Conservation (phyloP, 23 tunicate genomes). For the Diplosoma virens region DNA sequence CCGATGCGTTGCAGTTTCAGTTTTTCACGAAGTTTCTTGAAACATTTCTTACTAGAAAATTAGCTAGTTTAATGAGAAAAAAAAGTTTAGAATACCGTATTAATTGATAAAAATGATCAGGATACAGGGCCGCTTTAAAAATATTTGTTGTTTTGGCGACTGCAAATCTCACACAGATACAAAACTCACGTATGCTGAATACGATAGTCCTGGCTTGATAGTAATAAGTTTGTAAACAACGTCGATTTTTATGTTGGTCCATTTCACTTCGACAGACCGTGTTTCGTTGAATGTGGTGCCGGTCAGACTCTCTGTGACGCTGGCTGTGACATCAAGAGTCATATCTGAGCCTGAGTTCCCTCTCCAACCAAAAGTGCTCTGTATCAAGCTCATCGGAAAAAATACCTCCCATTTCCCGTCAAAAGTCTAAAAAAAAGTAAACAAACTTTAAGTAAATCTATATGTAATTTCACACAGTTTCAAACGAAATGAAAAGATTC, state of each 20-base stretch:
- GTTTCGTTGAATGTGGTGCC: slow-evolving; percentile 40
- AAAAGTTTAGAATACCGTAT: too few species aligned
- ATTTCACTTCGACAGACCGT: slow-evolving; percentile 10
- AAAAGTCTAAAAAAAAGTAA: slow-evolving; percentile 38
- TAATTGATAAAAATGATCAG: too few species aligned
- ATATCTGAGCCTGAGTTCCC: slow-evolving; percentile 23
- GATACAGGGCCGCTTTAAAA: too few species aligned
- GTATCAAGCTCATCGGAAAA: slow-evolving; percentile 13
- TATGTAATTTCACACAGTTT: too few species aligned
- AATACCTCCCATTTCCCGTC: slow-evolving; percentile 32
- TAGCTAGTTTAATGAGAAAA: too few species aligned
- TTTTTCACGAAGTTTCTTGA: too few species aligned
- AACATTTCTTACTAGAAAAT: too few species aligned
- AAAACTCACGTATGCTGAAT: slow-evolving; percentile 79
- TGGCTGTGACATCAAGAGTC: slow-evolving; percentile 25
- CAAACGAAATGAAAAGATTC: too few species aligned
- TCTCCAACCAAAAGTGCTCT: slow-evolving; percentile 40
- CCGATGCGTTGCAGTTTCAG: too few species aligned
- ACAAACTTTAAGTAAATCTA: too few species aligned
- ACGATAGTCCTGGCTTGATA: slow-evolving; percentile 79
- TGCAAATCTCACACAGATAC: too few species aligned
- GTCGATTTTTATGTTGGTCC: slow-evolving; percentile 53
- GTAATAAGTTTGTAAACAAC: slow-evolving; percentile 30
- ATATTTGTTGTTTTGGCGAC: too few species aligned
- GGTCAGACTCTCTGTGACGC: slow-evolving; percentile 54